phyloP scores from a whole-genome alignment of 2,113 vertebrate species.

The Acanthisitta chloris region DNA sequence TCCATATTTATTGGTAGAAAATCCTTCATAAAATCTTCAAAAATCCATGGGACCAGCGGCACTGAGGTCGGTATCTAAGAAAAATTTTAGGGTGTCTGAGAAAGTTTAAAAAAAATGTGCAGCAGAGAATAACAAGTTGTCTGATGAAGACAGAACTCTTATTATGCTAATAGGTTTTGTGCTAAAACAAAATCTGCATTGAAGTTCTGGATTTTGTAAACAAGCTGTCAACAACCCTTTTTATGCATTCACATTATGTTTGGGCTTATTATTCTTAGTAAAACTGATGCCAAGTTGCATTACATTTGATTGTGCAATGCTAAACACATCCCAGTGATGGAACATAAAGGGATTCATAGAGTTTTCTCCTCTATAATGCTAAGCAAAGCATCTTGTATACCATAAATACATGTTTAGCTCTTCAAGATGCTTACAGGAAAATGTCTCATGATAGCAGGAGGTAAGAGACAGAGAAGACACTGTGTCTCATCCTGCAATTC shows the following conservation, averaged over 20 bases:
- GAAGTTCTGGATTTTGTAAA: conserved; percentile 29
- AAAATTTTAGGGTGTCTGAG: neutral
- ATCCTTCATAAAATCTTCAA: neutral
- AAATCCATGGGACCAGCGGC: neutral
- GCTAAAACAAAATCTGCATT: conserved; percentile 14
- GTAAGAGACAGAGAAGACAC: neutral
- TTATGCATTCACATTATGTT: neutral
- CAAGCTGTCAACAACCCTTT: conserved; percentile 27
- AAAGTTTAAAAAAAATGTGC: neutral
- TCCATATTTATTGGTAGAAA: neutral
- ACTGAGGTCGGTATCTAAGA: neutral
- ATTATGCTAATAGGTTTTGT: neutral
- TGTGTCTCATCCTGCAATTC: neutral
- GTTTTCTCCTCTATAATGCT: neutral
- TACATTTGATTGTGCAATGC: neutral
- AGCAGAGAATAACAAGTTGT: neutral
- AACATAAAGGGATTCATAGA: neutral
- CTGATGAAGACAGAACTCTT: neutral
- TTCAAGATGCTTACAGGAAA: neutral
- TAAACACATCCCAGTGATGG: neutral
- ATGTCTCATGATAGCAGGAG: neutral
- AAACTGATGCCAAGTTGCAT: neutral
- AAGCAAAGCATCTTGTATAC: neutral
- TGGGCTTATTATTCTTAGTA: conserved; percentile 7
- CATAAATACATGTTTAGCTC: neutral